A percentile compares a stretch with the other conserved stretches of the same genome.
These are phyloP conservation scores for Aphidius colemani DNA, from an alignment of 2,888 invertebrate genomes.

Conservation along the genomic window DNA sequence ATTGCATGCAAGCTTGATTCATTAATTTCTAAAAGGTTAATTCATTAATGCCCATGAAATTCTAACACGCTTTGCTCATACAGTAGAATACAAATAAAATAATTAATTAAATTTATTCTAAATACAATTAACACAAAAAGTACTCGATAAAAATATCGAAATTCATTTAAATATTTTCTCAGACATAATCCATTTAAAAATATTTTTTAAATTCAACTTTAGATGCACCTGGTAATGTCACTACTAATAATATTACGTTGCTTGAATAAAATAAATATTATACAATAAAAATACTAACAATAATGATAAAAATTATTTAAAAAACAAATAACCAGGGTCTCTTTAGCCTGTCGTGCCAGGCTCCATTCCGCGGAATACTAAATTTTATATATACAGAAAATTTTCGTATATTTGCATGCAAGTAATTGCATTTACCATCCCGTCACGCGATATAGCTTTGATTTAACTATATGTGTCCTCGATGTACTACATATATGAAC, in stretches of 20 bases:
- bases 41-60: too few species aligned
- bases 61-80: too few species aligned
- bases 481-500: not conserved
- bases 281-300: not conserved
- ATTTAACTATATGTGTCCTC: slow-evolving; percentile 5
- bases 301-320: not conserved
- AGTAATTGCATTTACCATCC: slow-evolving; percentile 36
- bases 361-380: slow-evolving; percentile 23
- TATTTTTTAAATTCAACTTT: slow-evolving; percentile 2
- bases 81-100: too few species aligned
- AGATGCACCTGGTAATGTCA: not conserved
- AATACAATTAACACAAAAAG: too few species aligned
- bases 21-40: too few species aligned
- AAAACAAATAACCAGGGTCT: not conserved
- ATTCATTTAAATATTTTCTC: slow-evolving; percentile 1
- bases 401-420: slow-evolving; percentile 32
- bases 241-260: not conserved
- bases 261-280: not conserved
- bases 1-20: too few species aligned
- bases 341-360: slow-evolving; percentile 22
- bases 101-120: too few species aligned
- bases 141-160: not conserved
- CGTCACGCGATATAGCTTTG: slow-evolving; percentile 33
- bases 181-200: not conserved
- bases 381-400: slow-evolving; percentile 24